Evolutionary conservation across 2,797 vertebrate species (phyloP).

Genomic region (Clarias pachynema): DNA sequence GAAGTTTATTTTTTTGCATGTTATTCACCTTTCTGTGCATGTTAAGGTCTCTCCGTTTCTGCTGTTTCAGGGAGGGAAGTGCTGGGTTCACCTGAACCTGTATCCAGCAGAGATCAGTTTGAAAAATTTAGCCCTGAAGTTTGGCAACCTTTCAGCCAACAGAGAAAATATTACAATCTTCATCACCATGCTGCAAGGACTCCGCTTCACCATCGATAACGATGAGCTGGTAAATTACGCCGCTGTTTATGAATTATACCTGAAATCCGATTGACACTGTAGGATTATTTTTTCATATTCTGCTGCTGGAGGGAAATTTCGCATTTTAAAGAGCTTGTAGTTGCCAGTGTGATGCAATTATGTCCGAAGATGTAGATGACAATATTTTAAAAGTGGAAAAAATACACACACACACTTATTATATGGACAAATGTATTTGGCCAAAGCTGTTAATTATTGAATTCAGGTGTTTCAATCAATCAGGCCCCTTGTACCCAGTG

Average conservation of each 20-base stretch:
- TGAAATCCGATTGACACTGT: neutral
- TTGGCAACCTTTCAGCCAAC: constrained; percentile 77
- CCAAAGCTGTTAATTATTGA: too few species aligned
- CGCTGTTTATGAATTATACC: neutral
- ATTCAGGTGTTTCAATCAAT: too few species aligned
- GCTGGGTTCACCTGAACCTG: constrained; percentile 80
- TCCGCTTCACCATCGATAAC: constrained; percentile 75
- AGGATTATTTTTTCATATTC: neutral
- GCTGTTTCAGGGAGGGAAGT: constrained; percentile 68
- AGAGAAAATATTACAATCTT: constrained; percentile 76
- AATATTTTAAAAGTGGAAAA: neutral
- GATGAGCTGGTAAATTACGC: constrained; percentile 71
- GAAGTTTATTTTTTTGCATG: neutral
- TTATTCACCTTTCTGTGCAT: neutral
- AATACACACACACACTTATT: too few species aligned
- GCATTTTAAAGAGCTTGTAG: neutral
- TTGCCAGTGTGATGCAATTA: neutral
- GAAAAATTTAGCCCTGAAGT: constrained; percentile 71
- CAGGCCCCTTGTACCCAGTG: too few species aligned
- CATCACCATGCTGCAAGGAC: constrained; percentile 76
- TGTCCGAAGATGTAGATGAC: too few species aligned
- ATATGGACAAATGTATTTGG: too few species aligned
- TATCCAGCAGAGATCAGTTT: constrained; percentile 80
- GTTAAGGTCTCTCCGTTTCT: constrained; percentile 7
- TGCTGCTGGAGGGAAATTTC: neutral